phyloP scores from a whole-genome alignment of 2,888 invertebrate species.

The Hanleya hanleyi region DNA sequence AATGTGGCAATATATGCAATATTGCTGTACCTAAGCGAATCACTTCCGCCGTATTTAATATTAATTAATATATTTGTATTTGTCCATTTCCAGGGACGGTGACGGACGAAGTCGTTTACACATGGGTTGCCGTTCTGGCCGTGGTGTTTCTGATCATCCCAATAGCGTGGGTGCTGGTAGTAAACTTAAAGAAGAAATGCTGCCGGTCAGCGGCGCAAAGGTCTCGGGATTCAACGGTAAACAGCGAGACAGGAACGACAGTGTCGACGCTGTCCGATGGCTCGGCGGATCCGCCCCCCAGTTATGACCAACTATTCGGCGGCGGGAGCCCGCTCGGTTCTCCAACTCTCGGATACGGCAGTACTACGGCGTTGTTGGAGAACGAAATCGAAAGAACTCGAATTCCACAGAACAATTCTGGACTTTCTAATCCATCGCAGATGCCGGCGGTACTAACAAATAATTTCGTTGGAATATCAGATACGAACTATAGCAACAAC shows the following conservation, averaged over 20 bases:
- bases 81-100: background rate
- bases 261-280: background rate
- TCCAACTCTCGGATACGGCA: background rate
- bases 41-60: no score
- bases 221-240: background rate
- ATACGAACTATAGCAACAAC: background rate
- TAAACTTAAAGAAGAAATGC: background rate
- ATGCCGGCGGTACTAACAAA: background rate
- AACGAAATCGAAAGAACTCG: background rate
- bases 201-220: background rate
- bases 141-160: conserved; percentile 3
- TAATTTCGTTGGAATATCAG: background rate
- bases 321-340: background rate
- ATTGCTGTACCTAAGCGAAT: no score
- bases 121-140: conserved; percentile 4
- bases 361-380: background rate
- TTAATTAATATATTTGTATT: no score
- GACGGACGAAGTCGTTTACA: background rate
- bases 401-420: background rate
- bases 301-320: background rate
- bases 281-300: background rate
- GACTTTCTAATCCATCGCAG: background rate
- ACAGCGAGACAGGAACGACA: background rate
- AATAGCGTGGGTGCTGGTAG: background rate
- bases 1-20: no score